A percentile compares a stretch with the other conserved stretches of the same genome.
Evolutionary conservation across 2,888 invertebrate genomes (phyloP).

Genomic region (Acanthococcus lagerstroemiae): DNA sequence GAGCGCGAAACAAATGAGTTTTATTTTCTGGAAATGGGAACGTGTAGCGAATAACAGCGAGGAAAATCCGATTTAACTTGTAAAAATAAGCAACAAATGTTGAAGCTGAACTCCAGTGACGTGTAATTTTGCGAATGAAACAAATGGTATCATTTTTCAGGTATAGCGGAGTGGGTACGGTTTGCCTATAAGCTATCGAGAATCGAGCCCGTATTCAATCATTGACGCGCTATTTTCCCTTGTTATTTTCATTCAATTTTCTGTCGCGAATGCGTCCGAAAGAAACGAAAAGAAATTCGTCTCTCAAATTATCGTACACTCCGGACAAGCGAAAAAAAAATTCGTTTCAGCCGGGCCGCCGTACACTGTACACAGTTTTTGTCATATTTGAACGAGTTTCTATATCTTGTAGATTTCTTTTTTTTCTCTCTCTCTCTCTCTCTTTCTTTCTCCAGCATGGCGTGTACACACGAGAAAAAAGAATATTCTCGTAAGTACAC

Average conservation of each 20-base stretch:
- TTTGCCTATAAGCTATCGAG: conserved; percentile 1
- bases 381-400: too few relatives aligned
- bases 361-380: background rate
- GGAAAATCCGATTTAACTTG: conserved; percentile 14
- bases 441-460: too few relatives aligned
- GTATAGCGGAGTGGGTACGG: background rate
- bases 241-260: conserved; percentile 16
- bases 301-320: too few relatives aligned
- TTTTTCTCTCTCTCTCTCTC: too few relatives aligned
- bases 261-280: conserved; percentile 4
- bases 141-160: conserved; percentile 20
- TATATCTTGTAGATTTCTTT: too few relatives aligned
- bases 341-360: too few relatives aligned
- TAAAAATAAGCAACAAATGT: conserved; percentile 25
- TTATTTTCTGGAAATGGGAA: too few relatives aligned
- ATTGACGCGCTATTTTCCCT: conserved; percentile 13
- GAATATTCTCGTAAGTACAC: background rate
- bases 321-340: too few relatives aligned
- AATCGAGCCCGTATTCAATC: conserved; percentile 15
- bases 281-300: background rate
- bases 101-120: conserved; percentile 15
- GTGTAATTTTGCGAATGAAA: conserved; percentile 20
- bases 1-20: too few relatives aligned
- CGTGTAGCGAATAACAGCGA: background rate
- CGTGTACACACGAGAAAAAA: too few relatives aligned